A percentile compares a stretch with the other conserved stretches of the same genome.
phyloP scores from a whole-genome alignment of 2,888 invertebrate species.

The Volucella zonaria region DNA sequence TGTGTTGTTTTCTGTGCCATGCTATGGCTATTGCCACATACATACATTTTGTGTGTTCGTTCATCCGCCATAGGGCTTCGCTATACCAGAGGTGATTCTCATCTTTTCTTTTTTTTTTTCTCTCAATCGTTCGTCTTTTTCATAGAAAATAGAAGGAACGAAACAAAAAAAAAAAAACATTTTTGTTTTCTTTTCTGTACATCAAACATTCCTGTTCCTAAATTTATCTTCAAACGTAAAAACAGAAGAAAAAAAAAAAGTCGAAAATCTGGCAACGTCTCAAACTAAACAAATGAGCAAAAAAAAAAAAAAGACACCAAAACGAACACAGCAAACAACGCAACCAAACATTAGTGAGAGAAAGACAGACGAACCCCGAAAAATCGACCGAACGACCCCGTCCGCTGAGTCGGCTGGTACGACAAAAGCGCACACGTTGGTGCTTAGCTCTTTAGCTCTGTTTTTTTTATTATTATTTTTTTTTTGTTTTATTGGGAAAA shows the following conservation, averaged over 20 bases:
- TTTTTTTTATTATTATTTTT: too few relatives aligned
- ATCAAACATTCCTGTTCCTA: constrained; percentile 65
- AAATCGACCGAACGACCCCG: constrained; percentile 73
- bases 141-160: constrained; percentile 14
- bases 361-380: constrained; percentile 66
- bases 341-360: constrained; percentile 63
- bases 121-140: not conserved
- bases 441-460: constrained; percentile 42
- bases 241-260: constrained; percentile 16
- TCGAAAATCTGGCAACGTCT: constrained; percentile 70
- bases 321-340: constrained; percentile 59
- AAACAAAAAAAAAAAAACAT: constrained; percentile 37
- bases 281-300: constrained; percentile 68
- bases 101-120: constrained; percentile 38
- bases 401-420: constrained; percentile 69
- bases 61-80: constrained; percentile 48
- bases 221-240: constrained; percentile 57
- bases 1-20: constrained; percentile 14
- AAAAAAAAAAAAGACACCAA: constrained; percentile 41
- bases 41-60: constrained; percentile 16
- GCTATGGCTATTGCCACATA: constrained; percentile 51
- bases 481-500: constrained; percentile 13
- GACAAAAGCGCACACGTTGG: constrained; percentile 58
- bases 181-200: constrained; percentile 27
- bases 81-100: constrained; percentile 61